Conservation (phyloP, 1,140 invertebrate genomes). For the Leptinotarsa defecta region DNA sequence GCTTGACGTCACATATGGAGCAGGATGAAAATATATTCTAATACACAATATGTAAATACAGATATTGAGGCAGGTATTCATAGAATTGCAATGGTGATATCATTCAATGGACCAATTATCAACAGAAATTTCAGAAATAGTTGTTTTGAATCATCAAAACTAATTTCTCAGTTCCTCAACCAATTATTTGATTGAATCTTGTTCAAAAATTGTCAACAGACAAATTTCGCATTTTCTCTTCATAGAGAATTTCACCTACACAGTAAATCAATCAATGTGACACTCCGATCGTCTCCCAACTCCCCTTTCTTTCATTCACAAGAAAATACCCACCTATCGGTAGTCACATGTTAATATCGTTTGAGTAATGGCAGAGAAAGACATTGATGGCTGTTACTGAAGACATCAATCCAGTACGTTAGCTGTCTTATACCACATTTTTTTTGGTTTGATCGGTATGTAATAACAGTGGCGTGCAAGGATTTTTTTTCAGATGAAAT, state of each 20-base stretch:
- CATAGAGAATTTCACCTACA: neutral
- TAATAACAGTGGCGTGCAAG: neutral
- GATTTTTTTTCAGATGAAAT: too few relatives aligned
- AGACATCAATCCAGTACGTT: conserved; percentile 18
- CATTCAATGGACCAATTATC: too few relatives aligned
- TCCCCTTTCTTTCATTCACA: conserved; percentile 7
- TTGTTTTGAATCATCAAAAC: too few relatives aligned
- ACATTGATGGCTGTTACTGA: conserved; percentile 19
- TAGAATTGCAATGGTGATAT: too few relatives aligned
- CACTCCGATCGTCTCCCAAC: neutral
- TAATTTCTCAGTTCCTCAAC: too few relatives aligned
- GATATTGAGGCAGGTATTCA: too few relatives aligned
- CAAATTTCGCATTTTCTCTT: neutral
- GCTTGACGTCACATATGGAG: too few relatives aligned
- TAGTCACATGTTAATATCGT: conserved; percentile 10
- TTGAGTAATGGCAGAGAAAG: conserved; percentile 10
- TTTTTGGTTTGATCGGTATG: neutral
- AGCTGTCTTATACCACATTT: neutral
- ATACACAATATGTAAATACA: too few relatives aligned
- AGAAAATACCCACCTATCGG: conserved; percentile 3
- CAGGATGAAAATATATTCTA: too few relatives aligned
- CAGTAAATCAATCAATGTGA: conserved; percentile 16
- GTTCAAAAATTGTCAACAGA: too few relatives aligned
- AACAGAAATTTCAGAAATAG: too few relatives aligned
- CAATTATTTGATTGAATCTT: too few relatives aligned